Evolutionary conservation across 2,797 vertebrate species (phyloP).

Genomic region (Pangasius mekongensis): DNA sequence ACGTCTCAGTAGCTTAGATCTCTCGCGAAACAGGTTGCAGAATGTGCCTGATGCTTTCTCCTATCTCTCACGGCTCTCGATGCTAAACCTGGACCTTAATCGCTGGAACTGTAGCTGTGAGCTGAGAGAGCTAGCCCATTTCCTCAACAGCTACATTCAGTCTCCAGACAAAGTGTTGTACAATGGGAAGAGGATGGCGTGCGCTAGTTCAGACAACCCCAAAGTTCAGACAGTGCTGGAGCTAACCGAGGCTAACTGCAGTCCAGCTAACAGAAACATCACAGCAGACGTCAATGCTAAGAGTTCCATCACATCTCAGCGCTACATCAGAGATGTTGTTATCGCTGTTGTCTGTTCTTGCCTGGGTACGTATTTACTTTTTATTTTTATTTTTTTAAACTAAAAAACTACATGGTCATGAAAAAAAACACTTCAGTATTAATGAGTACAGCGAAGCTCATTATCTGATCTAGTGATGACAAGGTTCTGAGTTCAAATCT

Average conservation of each 20-base stretch:
- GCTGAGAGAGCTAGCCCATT: conserved; percentile 70
- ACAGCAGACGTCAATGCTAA: conserved; percentile 66
- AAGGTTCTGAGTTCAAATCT: not conserved
- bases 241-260: conserved; percentile 77
- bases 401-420: not conserved
- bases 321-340: conserved; percentile 75
- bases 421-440: not conserved
- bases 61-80: conserved; percentile 72
- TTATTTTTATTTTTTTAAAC: no score
- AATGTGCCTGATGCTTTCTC: conserved; percentile 74
- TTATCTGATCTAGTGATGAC: not conserved
- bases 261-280: conserved; percentile 73
- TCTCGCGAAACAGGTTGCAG: conserved; percentile 79
- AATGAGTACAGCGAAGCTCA: not conserved
- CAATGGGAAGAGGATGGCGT: conserved; percentile 72
- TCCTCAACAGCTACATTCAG: conserved; percentile 74
- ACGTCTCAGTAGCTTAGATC: conserved; percentile 73
- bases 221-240: conserved; percentile 71
- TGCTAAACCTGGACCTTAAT: conserved; percentile 79
- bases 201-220: conserved; percentile 64
- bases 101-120: conserved; percentile 81
- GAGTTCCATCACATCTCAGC: conserved; percentile 60
- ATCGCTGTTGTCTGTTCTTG: conserved; percentile 80
- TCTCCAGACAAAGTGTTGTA: conserved; percentile 70
- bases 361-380: conserved; percentile 73